Base-by-base conservation (phyloP, 2,797 vertebrate species). In the Sebastes wilsoni region DNA sequence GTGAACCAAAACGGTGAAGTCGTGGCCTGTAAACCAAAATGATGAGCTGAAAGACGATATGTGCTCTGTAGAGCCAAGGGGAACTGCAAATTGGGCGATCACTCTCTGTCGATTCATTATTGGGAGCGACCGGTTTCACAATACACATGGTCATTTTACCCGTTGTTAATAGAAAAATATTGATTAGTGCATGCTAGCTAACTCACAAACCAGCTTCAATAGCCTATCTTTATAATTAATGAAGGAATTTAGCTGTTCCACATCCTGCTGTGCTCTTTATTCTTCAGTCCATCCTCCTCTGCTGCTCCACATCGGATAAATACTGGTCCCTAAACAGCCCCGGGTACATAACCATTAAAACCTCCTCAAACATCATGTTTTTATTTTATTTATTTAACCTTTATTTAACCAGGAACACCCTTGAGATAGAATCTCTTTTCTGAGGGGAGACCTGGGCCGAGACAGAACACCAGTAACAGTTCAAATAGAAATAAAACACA, bases 291-390 rank as follows among this genome's bases (percentile, higher is more conserved):
- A 13, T 32, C 54, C 23, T 60, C 54, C 18, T 25, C 56, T 54
- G 11, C 58, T 77, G 66, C 27, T 60, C 34, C 12, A 30, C 18
- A 55, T 36, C 28, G 67, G 58, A 62, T 69, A 78, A 36, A 54
- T 28, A 49, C 9, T 12, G 11, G 2, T 62, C n/a, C 38, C 34
- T 67, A 14, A 25, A 22, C 12, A 42, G 60, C 36, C 2, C 2
- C 1, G 4, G 13, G 76, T 13, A 67, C 22, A 74, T 59, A 55
- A 72, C 30, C 38, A 70, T 58, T 80, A 54, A 83, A 84, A 73
- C 18, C 62, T 46, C 49, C 7, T 70, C n/a, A 67, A 80, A 67
- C 27, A 32, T 59, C 61, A 56, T 49, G n/a, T 13, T 54, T 54
- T 54, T n/a, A 54, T 54, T 54, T 5, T 54, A 54, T 54, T 54